A percentile compares a stretch with the other conserved stretches of the same genome.
These are phyloP conservation scores for Drosophila ambigua DNA, from an alignment of 1,140 invertebrate genomes.

Conservation along the genomic window DNA sequence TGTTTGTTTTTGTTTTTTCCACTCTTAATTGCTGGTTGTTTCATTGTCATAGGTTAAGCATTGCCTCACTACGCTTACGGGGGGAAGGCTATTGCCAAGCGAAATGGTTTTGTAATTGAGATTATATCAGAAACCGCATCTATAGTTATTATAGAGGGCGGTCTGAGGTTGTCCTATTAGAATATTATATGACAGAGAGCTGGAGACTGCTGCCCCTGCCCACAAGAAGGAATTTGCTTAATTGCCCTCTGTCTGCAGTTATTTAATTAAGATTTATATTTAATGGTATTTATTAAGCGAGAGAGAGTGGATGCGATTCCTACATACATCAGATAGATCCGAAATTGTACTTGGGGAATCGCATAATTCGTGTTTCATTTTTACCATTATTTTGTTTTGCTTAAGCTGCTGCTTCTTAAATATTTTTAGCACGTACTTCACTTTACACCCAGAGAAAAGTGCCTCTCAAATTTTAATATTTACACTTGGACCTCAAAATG, in stretches of 20 bases:
- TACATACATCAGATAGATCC: too few species aligned
- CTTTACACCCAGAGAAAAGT: background rate
- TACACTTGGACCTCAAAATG: too few species aligned
- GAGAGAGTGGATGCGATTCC: too few species aligned
- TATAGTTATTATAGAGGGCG: background rate
- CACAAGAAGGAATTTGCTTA: conserved; percentile 30
- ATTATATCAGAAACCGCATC: conserved; percentile 41
- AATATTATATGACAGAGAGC: background rate
- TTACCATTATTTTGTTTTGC: conserved; percentile 30
- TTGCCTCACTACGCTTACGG: conserved; percentile 45
- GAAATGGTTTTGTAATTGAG: conserved; percentile 55
- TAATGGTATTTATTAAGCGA: background rate
- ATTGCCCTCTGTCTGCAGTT: conserved; percentile 18
- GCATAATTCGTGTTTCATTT: conserved; percentile 44
- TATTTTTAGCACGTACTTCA: conserved; percentile 43
- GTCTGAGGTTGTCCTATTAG: conserved; percentile 5
- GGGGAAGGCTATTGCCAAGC: conserved; percentile 15
- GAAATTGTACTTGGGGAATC: conserved; percentile 45
- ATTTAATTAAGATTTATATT: conserved; percentile 35
- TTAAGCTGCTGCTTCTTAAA: conserved; percentile 8
- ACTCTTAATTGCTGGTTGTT: conserved; percentile 51
- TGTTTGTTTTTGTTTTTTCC: conserved; percentile 30
- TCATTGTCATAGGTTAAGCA: conserved; percentile 69
- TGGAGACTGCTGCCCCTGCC: background rate
- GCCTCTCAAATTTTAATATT: too few species aligned